Percentiles rank a stretch among this genome's conserved stretches.
These are phyloP conservation scores for Drosophila nr. perissopoda DNA, from an alignment of 2,888 invertebrate species.

Conservation along the genomic window DNA sequence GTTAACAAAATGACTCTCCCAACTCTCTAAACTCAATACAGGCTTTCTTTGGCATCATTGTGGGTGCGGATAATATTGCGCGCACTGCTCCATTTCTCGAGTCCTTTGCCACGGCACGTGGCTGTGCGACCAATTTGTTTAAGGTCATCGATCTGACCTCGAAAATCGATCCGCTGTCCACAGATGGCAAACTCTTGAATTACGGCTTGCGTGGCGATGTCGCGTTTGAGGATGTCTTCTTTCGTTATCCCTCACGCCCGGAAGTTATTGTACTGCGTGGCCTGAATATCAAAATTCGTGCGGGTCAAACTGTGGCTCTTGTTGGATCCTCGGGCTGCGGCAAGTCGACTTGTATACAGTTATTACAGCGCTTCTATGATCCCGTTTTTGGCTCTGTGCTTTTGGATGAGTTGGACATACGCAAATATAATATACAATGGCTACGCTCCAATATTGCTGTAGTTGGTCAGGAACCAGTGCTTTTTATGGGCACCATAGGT, in stretches of 20 bases:
- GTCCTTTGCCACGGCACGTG: conserved; percentile 89
- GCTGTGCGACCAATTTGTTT: conserved; percentile 91
- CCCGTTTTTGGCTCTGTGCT: conserved; percentile 87
- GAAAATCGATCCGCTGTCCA: conserved; percentile 89
- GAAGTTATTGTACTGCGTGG: conserved; percentile 90
- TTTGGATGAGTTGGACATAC: conserved; percentile 88
- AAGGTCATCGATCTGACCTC: conserved; percentile 91
- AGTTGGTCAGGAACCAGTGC: conserved; percentile 94
- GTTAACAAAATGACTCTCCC: fast-evolving
- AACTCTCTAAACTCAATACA: conserved; percentile 19
- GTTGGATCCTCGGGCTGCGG: conserved; percentile 92
- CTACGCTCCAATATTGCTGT: conserved; percentile 92
- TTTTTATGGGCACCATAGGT: conserved; percentile 92
- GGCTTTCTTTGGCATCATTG: conserved; percentile 90
- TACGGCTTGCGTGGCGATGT: conserved; percentile 88
- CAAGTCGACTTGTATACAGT: conserved; percentile 92
- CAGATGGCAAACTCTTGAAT: conserved; percentile 87
- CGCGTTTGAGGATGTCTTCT: conserved; percentile 89
- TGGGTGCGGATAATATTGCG: conserved; percentile 92
- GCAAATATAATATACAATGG: conserved; percentile 89
- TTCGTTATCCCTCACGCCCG: conserved; percentile 91
- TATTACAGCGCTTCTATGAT: conserved; percentile 91
- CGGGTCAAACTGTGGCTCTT: conserved; percentile 90
- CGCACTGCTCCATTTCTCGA: conserved; percentile 91
- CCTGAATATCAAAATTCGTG: conserved; percentile 87